These are phyloP conservation scores for Pteropus rufus DNA, from an alignment of 2,797 vertebrate species.

Conservation along the genomic window DNA sequence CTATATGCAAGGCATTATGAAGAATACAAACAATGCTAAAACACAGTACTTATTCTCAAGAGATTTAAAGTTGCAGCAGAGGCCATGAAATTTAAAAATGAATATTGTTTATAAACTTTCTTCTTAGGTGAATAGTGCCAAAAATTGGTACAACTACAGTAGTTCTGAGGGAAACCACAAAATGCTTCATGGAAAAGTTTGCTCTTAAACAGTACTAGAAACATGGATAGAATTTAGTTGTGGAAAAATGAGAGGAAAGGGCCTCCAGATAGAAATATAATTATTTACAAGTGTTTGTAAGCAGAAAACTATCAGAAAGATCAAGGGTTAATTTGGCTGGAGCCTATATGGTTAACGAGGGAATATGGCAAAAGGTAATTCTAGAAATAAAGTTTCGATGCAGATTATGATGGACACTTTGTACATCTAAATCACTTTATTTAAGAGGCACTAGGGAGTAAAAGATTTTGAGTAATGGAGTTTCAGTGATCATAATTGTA, in stretches of 20 bases:
- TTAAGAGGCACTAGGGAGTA: background rate
- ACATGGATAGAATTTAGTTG: background rate
- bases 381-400: background rate
- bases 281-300: background rate
- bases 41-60: background rate
- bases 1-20: background rate
- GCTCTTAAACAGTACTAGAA: background rate
- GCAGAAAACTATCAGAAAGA: background rate
- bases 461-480: background rate
- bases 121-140: background rate
- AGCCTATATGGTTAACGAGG: background rate
- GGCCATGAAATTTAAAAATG: background rate
- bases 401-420: background rate
- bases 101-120: background rate
- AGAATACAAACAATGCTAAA: background rate
- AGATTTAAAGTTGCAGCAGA: background rate
- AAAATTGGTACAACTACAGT: background rate
- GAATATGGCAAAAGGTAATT: background rate
- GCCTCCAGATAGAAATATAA: background rate
- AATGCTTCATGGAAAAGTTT: background rate
- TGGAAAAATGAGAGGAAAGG: background rate
- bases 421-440: background rate
- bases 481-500: background rate
- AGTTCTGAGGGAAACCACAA: background rate
- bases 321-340: background rate